Evolutionary conservation across 1,140 invertebrate genomes (phyloP).

Genomic region (Yoshiicerus persimilis): DNA sequence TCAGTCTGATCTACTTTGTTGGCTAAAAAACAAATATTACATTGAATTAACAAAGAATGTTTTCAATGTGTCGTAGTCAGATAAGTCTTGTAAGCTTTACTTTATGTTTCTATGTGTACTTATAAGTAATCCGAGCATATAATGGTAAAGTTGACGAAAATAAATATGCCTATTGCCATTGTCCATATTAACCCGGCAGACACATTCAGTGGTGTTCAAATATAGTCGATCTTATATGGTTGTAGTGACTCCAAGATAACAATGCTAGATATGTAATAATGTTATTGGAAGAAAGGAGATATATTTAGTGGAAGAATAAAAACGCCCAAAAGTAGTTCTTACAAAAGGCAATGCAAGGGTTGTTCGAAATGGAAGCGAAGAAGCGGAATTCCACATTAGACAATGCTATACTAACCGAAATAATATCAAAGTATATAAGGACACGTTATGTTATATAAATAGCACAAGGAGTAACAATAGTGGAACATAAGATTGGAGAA

Average conservation of each 20-base stretch:
- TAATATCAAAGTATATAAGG: not conserved
- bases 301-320: not conserved
- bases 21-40: not conserved
- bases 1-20: not conserved
- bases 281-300: not conserved
- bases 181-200: not conserved
- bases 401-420: not conserved
- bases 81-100: not conserved
- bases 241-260: no score
- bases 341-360: not conserved
- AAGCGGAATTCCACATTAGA: not conserved
- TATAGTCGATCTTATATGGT: not conserved
- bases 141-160: not conserved
- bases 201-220: not conserved
- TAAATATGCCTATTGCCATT: no score
- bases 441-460: not conserved
- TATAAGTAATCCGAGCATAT: not conserved
- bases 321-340: not conserved
- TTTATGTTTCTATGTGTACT: not conserved
- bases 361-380: not conserved
- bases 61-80: not conserved
- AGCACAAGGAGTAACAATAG: not conserved
- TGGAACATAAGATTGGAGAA: not conserved
- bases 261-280: not conserved
- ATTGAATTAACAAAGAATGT: not conserved